Conservation (phyloP, 2,113 vertebrate species). For the Sylvia atricapilla region DNA sequence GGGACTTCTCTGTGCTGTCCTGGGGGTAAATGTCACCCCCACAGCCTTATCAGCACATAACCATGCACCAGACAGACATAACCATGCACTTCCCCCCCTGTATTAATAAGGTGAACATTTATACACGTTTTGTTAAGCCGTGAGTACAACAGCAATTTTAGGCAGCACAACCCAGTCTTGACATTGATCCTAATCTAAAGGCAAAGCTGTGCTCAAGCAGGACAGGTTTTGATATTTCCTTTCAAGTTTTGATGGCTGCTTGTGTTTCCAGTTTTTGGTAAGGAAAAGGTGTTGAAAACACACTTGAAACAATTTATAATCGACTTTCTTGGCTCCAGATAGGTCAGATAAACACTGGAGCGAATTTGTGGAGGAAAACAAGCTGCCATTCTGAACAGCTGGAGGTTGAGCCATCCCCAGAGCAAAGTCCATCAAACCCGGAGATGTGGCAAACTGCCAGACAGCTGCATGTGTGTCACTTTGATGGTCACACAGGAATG, state of each 20-base stretch:
- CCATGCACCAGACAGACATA: not conserved
- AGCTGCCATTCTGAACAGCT: slow-evolving; percentile 9
- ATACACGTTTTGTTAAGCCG: not conserved
- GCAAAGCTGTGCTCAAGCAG: not conserved
- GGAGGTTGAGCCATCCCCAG: slow-evolving; percentile 22
- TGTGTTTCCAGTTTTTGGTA: not conserved
- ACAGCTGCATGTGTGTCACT: not conserved
- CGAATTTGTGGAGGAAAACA: not conserved
- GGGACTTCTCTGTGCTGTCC: not conserved
- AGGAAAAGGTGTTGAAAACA: not conserved
- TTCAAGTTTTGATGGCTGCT: not conserved
- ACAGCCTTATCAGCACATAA: not conserved
- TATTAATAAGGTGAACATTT: not conserved
- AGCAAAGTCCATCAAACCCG: slow-evolving; percentile 19
- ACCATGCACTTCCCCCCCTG: rapidly evolving
- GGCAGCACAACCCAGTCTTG: not conserved
- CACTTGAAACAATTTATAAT: not conserved
- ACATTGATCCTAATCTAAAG: not conserved
- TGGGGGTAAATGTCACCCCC: not conserved
- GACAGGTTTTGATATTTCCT: too few species aligned
- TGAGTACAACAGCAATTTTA: not conserved
- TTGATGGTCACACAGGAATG: slow-evolving; percentile 29
- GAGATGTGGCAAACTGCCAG: slow-evolving; percentile 4
- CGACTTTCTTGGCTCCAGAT: not conserved
- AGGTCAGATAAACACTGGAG: not conserved